Percentiles rank a stretch among this genome's conserved stretches.
phyloP scores from a whole-genome alignment of 2,888 invertebrate genomes.

The Morpho deidamia region DNA sequence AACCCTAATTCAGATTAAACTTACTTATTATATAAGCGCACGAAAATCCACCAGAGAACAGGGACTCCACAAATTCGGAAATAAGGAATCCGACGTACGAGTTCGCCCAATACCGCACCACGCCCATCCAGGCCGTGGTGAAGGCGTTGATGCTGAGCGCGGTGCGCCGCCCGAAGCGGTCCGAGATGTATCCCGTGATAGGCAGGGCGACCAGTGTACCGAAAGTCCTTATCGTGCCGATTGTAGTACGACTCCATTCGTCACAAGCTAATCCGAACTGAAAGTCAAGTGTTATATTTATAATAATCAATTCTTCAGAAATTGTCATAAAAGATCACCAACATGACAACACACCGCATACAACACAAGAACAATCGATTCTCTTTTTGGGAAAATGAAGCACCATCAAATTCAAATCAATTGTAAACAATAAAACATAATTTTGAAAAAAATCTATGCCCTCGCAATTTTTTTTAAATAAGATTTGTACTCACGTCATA shows the following conservation, averaged over 20 bases:
- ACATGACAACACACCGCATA: no score
- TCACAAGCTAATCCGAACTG: slow-evolving; percentile 81
- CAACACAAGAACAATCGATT: no score
- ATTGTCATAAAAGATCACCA: no score
- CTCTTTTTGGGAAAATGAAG: no score
- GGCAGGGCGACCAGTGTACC: slow-evolving; percentile 83
- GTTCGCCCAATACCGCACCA: slow-evolving; percentile 76
- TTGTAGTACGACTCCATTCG: slow-evolving; percentile 83
- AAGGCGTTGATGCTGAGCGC: slow-evolving; percentile 76
- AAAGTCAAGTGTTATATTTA: no score
- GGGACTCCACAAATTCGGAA: slow-evolving; percentile 84
- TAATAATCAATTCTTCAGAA: no score
- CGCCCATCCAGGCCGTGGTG: slow-evolving; percentile 80
- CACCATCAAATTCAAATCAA: no score
- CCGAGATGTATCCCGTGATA: slow-evolving; percentile 83
- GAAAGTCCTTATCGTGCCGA: slow-evolving; percentile 83
- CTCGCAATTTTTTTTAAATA: no score
- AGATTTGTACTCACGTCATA: slow-evolving; percentile 50
- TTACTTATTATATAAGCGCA: slow-evolving; percentile 3
- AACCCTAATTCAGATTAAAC: no score
- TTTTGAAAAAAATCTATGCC: no score
- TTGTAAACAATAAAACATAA: no score
- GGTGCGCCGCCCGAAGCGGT: slow-evolving; percentile 82
- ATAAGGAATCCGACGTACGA: slow-evolving; percentile 81
- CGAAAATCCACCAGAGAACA: slow-evolving; percentile 78